Evolutionary conservation across 2,797 vertebrate species (phyloP), one percentile per base, ranked within the genome.

Genomic region (Heterohyrax brucei): DNA sequence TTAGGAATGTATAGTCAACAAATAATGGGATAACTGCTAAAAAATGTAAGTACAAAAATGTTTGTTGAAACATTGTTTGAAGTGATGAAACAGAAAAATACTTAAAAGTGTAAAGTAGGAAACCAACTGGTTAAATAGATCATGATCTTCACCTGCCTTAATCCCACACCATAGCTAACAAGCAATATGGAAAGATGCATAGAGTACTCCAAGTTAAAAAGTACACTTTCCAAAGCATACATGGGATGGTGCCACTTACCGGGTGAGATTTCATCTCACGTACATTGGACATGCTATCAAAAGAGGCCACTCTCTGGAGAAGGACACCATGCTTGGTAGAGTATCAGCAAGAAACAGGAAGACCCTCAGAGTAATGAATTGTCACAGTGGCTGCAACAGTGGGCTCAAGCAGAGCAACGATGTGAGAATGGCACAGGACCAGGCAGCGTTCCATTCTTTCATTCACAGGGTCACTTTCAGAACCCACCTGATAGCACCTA

Each of bases 11-110:
- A 80, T 93, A 14, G 24, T 95, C 30, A 83, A 59, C 18, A 86
- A 73, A 82, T 48, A 86, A 44, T 66, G 7, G 3, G 53, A 64
- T 62, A 18, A 88, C 24, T 84, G 28, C 76, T 92, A 83, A 73
- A 85, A 95, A 89, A 88, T 28, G 13, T 76, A 90, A 81, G 30
- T 53, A 39, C 48, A 84, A 91, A 89, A 59, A 84, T 26, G 24
- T 87, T 82, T 84, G 18, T 72, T 84, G 79, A 86, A 91, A 56
- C 50, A 56, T 7, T 77, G 13, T 48, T 78, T 53, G 39, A 88
- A 80, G 62, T 48, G 64, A 21, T 77, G 48, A 89, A 92, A 66
- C 33, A 18, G 72, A 22, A 59, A 95, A 93, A 8, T 33, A 70
- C 9, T 33, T 77, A 83, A 83, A 50, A 61, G 22, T 61, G 19